Evolutionary conservation across 2,888 invertebrate species (phyloP), one percentile per base, ranked within the genome.

Genomic region (Branchinecta sandiegonensis): DNA sequence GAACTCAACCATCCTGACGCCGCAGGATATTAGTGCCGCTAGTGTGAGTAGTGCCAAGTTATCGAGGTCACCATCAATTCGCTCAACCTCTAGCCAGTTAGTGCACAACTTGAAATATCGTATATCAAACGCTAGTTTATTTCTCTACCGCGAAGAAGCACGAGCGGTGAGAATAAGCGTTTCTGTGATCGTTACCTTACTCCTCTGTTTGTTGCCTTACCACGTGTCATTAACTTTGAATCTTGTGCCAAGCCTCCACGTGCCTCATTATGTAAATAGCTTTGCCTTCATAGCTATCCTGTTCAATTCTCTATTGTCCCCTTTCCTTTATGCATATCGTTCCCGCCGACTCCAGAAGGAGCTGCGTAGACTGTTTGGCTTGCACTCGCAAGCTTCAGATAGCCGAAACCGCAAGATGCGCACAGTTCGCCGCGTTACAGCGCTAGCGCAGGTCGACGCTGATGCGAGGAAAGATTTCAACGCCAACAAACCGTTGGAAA

Each of bases 131-230:
- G 89, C 89, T 47, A 88, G 89, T 65, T 81, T 89, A 71, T 90
- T 90, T 78, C 83, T 87, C 75, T 90, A 91, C 76, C 83, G 90
- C 68, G 93, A 93, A 76, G 93, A 93, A 79, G 89, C 90, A 73
- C 84, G 91, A 72, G 90, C 93, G 2, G 93, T 91, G 10, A 86
- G 90, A 72, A 90, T 93, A 67, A 90, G 90, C 75, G 85, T 86
- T 66, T 77, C 89, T 71, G 89, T 89, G 71, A 84, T 88, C 75
- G 82, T 87, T 50, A 86, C 89, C 78, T 84, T 82, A 68, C 76
- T 82, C 12, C 76, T 81, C 48, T 83, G 83, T 73, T 83, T 83
- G 83, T 76, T 81, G 14, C 83, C 83, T 0, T 82, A 81, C 74
- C 78, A 78, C 17, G 73, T 77, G 17, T 73, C 78, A 10, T 72